A percentile compares a stretch with the other conserved stretches of the same genome.
These are phyloP conservation scores for Trichomycterus rosablanca DNA, from an alignment of 2,113 vertebrate species.

Conservation along the genomic window DNA sequence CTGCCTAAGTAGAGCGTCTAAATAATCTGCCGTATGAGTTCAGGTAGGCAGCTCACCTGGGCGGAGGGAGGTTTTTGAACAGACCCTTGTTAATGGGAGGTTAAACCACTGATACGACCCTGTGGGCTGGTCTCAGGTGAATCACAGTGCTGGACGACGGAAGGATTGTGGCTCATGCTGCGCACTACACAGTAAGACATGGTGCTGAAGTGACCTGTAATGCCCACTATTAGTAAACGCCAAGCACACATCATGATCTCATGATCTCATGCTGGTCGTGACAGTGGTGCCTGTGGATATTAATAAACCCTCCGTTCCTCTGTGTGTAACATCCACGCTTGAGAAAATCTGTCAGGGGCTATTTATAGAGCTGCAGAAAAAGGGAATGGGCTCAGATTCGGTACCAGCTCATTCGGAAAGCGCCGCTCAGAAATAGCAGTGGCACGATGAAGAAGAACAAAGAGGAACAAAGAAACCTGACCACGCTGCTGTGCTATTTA, in stretches of 20 bases:
- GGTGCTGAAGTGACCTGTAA: constrained; percentile 7
- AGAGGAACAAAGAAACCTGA: constrained; percentile 48
- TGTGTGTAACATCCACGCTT: constrained; percentile 53
- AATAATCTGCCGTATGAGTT: no score
- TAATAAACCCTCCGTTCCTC: constrained; percentile 62
- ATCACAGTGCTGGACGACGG: neutral
- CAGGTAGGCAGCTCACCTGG: no score
- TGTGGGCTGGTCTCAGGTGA: no score
- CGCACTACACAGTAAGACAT: neutral
- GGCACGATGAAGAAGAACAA: constrained; percentile 36
- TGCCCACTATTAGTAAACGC: constrained; percentile 19
- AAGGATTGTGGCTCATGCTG: neutral
- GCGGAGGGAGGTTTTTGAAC: no score
- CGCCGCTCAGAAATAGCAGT: constrained; percentile 48
- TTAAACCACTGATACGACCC: no score
- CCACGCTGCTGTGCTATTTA: constrained; percentile 34
- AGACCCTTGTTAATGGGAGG: no score
- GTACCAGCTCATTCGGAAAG: constrained; percentile 53
- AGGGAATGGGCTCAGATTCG: constrained; percentile 59
- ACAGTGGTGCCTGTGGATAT: constrained; percentile 64
- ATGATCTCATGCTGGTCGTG: constrained; percentile 38
- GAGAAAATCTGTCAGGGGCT: constrained; percentile 67
- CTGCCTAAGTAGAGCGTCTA: no score
- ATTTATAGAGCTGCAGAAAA: constrained; percentile 67
- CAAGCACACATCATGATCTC: constrained; percentile 16